These are phyloP conservation scores for Aphidoletes aphidimyza DNA, from an alignment of 2,888 invertebrate species.

Conservation along the genomic window DNA sequence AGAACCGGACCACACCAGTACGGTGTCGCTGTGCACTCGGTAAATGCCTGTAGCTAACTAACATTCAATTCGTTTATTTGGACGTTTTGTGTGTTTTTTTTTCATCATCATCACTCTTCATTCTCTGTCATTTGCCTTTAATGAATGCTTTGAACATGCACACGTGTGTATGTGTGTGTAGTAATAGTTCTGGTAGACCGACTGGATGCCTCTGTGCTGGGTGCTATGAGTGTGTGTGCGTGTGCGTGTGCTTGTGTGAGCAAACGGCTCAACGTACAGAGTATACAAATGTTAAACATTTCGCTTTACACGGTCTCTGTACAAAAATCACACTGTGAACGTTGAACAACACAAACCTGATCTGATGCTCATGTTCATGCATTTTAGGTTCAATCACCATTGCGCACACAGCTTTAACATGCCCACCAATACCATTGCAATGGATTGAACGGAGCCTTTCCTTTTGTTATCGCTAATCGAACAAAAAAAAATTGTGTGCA, in stretches of 20 bases:
- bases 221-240: not conserved
- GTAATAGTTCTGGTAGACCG: not conserved
- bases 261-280: not conserved
- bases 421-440: not conserved
- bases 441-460: not conserved
- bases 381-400: constrained; percentile 38
- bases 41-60: constrained; percentile 50
- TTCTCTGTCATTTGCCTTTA: not conserved
- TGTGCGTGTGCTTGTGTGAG: not conserved
- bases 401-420: not conserved
- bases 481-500: not conserved
- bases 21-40: constrained; percentile 45
- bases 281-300: constrained; percentile 23
- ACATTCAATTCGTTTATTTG: constrained; percentile 47
- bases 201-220: not conserved
- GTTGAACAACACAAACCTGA: no score
- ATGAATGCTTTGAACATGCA: not conserved
- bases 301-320: constrained; percentile 36
- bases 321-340: constrained; percentile 25
- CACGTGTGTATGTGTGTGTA: not conserved
- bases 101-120: not conserved
- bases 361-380: constrained; percentile 6
- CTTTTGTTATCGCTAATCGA: constrained; percentile 35
- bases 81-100: not conserved
- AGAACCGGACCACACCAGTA: constrained; percentile 37